Conservation (phyloP, 2,113 vertebrate species). For the Parus major region DNA sequence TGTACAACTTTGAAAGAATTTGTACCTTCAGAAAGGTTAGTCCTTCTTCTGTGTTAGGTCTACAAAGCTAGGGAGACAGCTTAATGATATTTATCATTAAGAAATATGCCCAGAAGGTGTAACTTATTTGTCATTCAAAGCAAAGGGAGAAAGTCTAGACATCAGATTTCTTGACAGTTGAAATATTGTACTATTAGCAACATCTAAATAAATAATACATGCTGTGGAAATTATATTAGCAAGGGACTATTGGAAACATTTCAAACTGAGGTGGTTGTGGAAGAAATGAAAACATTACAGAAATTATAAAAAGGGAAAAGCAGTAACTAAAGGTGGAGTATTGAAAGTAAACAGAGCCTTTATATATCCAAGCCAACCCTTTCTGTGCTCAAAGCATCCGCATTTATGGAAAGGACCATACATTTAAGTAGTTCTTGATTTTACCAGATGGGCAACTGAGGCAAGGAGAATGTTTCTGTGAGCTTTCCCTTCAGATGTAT, state of each 20-base stretch:
- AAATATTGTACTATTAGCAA: constrained; percentile 31
- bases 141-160: constrained; percentile 22
- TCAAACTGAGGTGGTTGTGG: neutral
- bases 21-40: neutral
- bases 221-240: neutral
- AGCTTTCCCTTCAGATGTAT: neutral
- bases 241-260: neutral
- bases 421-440: constrained; percentile 7
- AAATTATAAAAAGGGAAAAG: neutral
- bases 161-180: constrained; percentile 13
- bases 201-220: constrained; percentile 47
- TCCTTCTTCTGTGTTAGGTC: neutral
- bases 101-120: neutral
- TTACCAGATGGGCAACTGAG: neutral
- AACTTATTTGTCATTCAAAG: constrained; percentile 19
- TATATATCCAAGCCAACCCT: neutral
- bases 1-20: neutral
- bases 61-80: neutral
- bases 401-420: neutral
- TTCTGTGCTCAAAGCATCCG: neutral
- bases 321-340: neutral
- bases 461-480: neutral
- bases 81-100: neutral
- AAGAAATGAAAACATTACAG: neutral
- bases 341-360: neutral